Conservation (phyloP, 1,140 invertebrate genomes). For the Lepidostoma basale region DNA sequence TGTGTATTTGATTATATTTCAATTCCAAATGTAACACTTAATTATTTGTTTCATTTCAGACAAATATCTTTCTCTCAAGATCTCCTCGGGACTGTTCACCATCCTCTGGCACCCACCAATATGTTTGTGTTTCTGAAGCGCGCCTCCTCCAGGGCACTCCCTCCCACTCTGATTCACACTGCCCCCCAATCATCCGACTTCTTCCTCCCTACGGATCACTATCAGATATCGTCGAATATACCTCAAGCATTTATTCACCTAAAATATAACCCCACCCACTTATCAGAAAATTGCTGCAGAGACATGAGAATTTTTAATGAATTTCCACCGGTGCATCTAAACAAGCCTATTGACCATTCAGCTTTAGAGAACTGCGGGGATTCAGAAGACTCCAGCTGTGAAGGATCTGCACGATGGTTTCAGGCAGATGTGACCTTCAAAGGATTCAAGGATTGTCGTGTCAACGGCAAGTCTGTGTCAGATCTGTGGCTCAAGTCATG, state of each 20-base stretch:
- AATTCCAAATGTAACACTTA: background rate
- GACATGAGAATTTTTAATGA: constrained; percentile 37
- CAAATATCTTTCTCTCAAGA: constrained; percentile 32
- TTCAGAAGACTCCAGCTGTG: background rate
- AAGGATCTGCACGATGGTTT: constrained; percentile 43
- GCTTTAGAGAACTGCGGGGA: background rate
- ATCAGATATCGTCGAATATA: constrained; percentile 28
- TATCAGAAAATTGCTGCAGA: constrained; percentile 34
- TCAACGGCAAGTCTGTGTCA: constrained; percentile 37
- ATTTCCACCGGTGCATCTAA: background rate
- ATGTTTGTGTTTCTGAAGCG: constrained; percentile 39
- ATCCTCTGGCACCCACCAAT: constrained; percentile 33
- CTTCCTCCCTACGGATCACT: constrained; percentile 34
- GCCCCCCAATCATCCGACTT: constrained; percentile 13
- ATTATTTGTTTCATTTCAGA: constrained; percentile 29
- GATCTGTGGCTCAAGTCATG: constrained; percentile 28
- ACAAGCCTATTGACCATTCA: too few relatives aligned
- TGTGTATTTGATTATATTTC: background rate
- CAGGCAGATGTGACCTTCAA: constrained; percentile 32
- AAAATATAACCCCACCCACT: constrained; percentile 19
- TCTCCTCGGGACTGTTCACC: constrained; percentile 24
- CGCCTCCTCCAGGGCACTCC: background rate
- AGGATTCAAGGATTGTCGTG: constrained; percentile 38
- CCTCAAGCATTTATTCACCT: constrained; percentile 29
- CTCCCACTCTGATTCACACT: background rate